Base-by-base conservation (phyloP, 1,140 invertebrate species). In the Calephelis virginiensis region DNA sequence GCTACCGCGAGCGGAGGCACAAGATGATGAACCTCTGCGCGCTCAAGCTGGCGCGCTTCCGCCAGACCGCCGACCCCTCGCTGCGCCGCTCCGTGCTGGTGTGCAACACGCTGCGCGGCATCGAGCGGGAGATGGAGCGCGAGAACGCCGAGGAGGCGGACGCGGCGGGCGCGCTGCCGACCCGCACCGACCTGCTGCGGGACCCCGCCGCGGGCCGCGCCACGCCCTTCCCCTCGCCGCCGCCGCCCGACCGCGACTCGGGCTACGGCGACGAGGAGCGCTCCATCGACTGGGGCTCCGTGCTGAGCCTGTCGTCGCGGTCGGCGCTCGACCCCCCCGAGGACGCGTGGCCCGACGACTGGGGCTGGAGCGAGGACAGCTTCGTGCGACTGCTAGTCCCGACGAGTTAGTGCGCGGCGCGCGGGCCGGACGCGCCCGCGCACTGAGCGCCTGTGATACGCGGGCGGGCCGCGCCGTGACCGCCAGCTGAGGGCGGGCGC, bases 1-100 rank as follows among this genome's bases (percentile, higher is more conserved):
- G 96, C 80, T 97, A 97, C 85, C 94, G 95, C 79, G 96, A 97
- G 77, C 94, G 97, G 63, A 92, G 97, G 13, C 94, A 97, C 71
- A 96, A 97, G 74, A 96, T 98, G 73, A 94, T 98, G 76, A 97
- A 98, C 82, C 94, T 98, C 53, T 98, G 97, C 63, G 97, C 98
- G 94, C 95, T 96, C 83, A 99, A 99, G 90, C 92, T 99, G 66
- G 96, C 96, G 70, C 93, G 96, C 77, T 97, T 96, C 77, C 93
- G 97, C 17, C 96, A 97, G 86, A 96, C 95, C 69, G 95, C 96
- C 4, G 97, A 98, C 83, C 97, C 97, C 12, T 96, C 96, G 67
- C 92, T 99, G n/a, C 94, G 97, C 64, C 94, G 97, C 49, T 98
- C 97, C 6, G 98, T 99, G 72, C 94, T 99, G 49, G 98, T 99